Evolutionary conservation across 1,140 invertebrate genomes (phyloP).

Genomic region (Manduca sexta): DNA sequence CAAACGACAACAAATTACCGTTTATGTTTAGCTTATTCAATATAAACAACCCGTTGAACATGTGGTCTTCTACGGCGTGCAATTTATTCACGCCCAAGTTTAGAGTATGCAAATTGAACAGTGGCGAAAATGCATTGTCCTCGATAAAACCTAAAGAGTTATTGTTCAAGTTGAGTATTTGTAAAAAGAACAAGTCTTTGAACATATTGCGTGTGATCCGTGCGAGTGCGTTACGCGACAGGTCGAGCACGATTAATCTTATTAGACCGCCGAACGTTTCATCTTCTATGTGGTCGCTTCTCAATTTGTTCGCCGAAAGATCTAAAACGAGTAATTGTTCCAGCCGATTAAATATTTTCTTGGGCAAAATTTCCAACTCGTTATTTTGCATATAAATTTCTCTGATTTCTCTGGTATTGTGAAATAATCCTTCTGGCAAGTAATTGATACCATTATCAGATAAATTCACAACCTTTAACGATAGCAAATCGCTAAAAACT

Average conservation of each 20-base stretch:
- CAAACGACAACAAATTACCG: slow-evolving; percentile 82
- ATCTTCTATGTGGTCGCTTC: slow-evolving; percentile 78
- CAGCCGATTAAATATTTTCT: slow-evolving; percentile 79
- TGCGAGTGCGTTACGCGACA: slow-evolving; percentile 79
- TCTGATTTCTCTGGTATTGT: slow-evolving; percentile 78
- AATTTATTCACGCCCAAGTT: slow-evolving; percentile 85
- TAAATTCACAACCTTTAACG: slow-evolving; percentile 83
- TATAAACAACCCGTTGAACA: slow-evolving; percentile 87
- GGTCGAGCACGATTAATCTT: slow-evolving; percentile 79
- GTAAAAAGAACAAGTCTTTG: slow-evolving; percentile 86
- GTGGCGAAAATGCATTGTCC: slow-evolving; percentile 84
- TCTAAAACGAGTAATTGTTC: slow-evolving; percentile 81
- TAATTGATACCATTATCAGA: slow-evolving; percentile 83
- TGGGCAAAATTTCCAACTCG: slow-evolving; percentile 80
- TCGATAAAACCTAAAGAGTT: slow-evolving; percentile 85
- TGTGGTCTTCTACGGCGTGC: slow-evolving; percentile 80
- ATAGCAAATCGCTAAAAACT: slow-evolving; percentile 79
- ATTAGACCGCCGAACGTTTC: slow-evolving; percentile 81
- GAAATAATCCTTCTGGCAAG: slow-evolving; percentile 81
- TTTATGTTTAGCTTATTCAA: slow-evolving; percentile 86
- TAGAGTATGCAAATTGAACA: slow-evolving; percentile 88
- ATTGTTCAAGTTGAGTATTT: slow-evolving; percentile 86
- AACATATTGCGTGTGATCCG: slow-evolving; percentile 81
- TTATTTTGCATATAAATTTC: slow-evolving; percentile 85
- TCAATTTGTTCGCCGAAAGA: slow-evolving; percentile 82